These are phyloP conservation scores for Cyphomyrus discorhynchus DNA, from an alignment of 2,113 vertebrate genomes.

Conservation along the genomic window DNA sequence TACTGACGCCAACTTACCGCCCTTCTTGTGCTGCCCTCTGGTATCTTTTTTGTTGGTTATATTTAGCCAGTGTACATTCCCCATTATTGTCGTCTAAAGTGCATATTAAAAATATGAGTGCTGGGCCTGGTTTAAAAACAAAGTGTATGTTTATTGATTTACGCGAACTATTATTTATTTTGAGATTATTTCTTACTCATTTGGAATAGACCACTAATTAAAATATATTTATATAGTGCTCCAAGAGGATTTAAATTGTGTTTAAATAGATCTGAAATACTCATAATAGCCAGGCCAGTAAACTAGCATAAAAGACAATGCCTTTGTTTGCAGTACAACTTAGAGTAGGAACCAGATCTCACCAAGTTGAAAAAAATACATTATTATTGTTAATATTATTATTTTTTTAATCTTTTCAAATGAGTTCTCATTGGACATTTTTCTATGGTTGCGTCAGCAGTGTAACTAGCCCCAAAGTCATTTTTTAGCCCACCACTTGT, in stretches of 20 bases:
- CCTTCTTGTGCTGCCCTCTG: not conserved
- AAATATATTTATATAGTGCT: not conserved
- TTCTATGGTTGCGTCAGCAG: not conserved
- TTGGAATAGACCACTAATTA: not conserved
- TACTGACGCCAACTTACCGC: not conserved
- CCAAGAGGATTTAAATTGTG: not conserved
- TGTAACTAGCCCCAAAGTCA: not conserved
- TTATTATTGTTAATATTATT: not conserved
- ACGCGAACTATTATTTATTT: not conserved
- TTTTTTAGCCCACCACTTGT: not conserved
- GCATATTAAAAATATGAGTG: not conserved
- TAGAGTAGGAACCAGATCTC: not conserved
- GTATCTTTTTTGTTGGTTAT: not conserved
- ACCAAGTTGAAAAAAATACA: not conserved
- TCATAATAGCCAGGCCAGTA: not conserved
- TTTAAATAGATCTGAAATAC: not conserved
- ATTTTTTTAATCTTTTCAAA: not conserved
- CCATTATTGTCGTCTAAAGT: not conserved
- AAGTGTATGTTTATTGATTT: not conserved
- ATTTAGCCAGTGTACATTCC: not conserved
- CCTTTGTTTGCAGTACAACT: not conserved
- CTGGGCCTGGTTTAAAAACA: not conserved
- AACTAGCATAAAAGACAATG: not conserved
- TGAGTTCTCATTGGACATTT: not conserved
- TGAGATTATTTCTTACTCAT: not conserved